Evolutionary conservation across 2,113 vertebrate species (phyloP).

Genomic region (Sebastes schlegelii): DNA sequence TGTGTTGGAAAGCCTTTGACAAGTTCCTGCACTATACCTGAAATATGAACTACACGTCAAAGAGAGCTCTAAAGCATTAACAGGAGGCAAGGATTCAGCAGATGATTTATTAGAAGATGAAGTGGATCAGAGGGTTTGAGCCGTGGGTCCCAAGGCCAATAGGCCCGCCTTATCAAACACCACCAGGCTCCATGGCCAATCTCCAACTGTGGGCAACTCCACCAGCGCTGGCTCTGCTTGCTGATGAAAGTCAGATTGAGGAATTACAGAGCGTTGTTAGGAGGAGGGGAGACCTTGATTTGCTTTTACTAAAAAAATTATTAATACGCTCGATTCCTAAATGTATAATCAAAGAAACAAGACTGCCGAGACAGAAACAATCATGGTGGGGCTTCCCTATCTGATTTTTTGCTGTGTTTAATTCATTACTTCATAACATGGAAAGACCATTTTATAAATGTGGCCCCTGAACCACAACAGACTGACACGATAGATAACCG

Average conservation of each 20-base stretch:
- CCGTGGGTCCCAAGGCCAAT: slow-evolving; percentile 64
- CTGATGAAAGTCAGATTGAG: slow-evolving; percentile 63
- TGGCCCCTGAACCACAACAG: background rate
- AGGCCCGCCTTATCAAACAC: slow-evolving; percentile 74
- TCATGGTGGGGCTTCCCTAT: background rate
- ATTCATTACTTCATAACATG: background rate
- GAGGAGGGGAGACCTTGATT: slow-evolving; percentile 21
- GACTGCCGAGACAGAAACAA: background rate
- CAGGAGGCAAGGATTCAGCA: slow-evolving; percentile 54
- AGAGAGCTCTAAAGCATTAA: slow-evolving; percentile 62
- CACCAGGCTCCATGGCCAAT: slow-evolving; percentile 74
- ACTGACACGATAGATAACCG: slow-evolving; percentile 16
- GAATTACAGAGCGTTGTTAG: slow-evolving; percentile 39
- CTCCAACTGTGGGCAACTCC: slow-evolving; percentile 67
- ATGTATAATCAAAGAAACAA: background rate
- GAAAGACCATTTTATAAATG: background rate
- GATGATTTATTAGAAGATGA: slow-evolving; percentile 77
- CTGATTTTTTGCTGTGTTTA: background rate
- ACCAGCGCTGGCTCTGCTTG: slow-evolving; percentile 44
- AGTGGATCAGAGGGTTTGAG: slow-evolving; percentile 71
- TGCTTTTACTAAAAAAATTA: slow-evolving; percentile 16
- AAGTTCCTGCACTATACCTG: slow-evolving; percentile 42
- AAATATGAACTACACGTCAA: slow-evolving; percentile 53
- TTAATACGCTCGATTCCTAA: background rate
- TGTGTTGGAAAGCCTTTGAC: slow-evolving; percentile 54